Evolutionary conservation across 1,140 invertebrate species (phyloP).

Genomic region (Wiebesia pumilae): DNA sequence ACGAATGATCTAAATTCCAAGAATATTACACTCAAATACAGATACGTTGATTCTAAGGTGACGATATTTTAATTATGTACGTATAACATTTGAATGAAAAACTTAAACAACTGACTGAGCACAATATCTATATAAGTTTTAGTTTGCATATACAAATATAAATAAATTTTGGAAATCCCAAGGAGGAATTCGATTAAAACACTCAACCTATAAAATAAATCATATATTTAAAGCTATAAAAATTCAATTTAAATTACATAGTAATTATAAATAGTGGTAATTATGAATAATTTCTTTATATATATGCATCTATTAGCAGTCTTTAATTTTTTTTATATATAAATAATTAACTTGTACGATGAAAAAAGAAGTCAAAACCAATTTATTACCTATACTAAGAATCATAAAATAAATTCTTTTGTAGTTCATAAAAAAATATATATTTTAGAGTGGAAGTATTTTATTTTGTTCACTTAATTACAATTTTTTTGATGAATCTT

Average conservation of each 20-base stretch:
- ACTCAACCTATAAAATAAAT: too few relatives aligned
- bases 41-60: not conserved
- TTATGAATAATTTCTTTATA: too few relatives aligned
- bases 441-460: too few relatives aligned
- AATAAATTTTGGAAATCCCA: not conserved
- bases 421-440: too few relatives aligned
- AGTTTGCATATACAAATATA: not conserved
- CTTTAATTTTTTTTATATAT: too few relatives aligned
- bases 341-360: too few relatives aligned
- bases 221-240: not conserved
- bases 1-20: not conserved
- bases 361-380: too few relatives aligned
- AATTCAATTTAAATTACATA: not conserved
- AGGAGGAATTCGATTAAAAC: not conserved
- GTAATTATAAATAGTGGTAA: not conserved
- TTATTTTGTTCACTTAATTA: too few relatives aligned
- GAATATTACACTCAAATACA: not conserved
- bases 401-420: too few relatives aligned
- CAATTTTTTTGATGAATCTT: too few relatives aligned
- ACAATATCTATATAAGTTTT: not conserved
- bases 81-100: not conserved
- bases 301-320: too few relatives aligned
- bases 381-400: too few relatives aligned
- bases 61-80: not conserved
- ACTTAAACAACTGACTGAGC: not conserved